Percentiles rank a stretch among this genome's conserved stretches.
Evolutionary conservation across 1,140 invertebrate species (phyloP).

Genomic region (Drosophila rhopaloa): DNA sequence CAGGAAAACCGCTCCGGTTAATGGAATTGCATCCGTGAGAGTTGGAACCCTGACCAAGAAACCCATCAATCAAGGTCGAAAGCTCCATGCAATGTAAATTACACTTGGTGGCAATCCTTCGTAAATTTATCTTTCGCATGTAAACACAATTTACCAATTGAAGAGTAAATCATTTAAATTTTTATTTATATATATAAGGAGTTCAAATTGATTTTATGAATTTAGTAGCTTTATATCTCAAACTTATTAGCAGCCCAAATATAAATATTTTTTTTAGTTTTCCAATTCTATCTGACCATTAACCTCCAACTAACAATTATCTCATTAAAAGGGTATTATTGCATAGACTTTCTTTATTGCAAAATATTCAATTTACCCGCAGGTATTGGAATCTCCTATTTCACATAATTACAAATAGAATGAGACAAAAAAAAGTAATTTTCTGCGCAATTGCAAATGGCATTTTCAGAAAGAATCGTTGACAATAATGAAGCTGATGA

Average conservation of each 20-base stretch:
- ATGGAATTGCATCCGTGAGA: conserved; percentile 45
- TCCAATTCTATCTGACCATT: neutral
- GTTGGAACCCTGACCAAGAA: neutral
- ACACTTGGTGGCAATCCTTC: neutral
- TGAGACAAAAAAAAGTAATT: conserved; percentile 6
- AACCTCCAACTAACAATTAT: neutral
- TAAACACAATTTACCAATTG: neutral
- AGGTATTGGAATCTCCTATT: conserved; percentile 10
- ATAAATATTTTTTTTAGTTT: neutral
- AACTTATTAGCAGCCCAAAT: no score
- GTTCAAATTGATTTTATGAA: no score
- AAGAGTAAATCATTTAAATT: no score
- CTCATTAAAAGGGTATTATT: conserved; percentile 11
- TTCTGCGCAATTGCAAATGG: conserved; percentile 16
- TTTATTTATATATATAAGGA: no score
- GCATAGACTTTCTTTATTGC: neutral
- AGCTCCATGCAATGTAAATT: conserved; percentile 3
- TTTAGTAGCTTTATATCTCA: no score
- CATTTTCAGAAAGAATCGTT: conserved; percentile 49
- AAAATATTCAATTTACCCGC: conserved; percentile 6
- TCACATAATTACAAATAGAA: conserved; percentile 8
- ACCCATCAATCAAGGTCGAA: conserved; percentile 41
- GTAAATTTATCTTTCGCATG: neutral
- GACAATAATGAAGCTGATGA: conserved; percentile 72
- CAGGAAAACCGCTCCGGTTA: conserved; percentile 32